These are phyloP conservation scores for Cliona cf. orientalis DNA, from an alignment of 37 sponge, comb jelly and placozoan species.

Conservation along the genomic window DNA sequence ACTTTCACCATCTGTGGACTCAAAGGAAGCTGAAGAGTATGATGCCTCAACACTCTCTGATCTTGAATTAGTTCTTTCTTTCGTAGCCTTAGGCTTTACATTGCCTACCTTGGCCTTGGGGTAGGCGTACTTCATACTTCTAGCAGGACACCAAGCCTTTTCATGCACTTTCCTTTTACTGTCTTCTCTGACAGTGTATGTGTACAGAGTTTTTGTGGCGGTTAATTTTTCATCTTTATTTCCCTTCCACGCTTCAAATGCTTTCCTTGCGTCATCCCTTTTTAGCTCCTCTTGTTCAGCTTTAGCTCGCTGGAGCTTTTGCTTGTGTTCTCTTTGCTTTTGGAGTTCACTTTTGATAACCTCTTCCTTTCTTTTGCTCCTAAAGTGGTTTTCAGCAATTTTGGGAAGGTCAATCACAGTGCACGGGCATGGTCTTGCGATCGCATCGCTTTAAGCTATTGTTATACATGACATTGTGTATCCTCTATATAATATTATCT, in stretches of 20 bases:
- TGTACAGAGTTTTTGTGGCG: constrained; percentile 1
- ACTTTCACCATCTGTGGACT: not conserved
- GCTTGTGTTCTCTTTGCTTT: not conserved
- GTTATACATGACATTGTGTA: too few relatives aligned
- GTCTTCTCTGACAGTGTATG: constrained; percentile 13
- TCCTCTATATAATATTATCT: too few relatives aligned
- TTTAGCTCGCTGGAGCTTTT: not conserved
- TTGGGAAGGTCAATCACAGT: too few relatives aligned
- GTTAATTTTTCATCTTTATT: constrained; percentile 32
- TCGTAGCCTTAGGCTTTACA: not conserved
- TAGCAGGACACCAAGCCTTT: constrained; percentile 74
- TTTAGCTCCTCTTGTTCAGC: constrained; percentile 3
- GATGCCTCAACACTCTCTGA: not conserved
- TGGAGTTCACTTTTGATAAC: constrained; percentile 12
- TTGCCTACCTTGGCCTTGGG: constrained; percentile 2
- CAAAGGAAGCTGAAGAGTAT: not conserved
- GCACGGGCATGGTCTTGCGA: too few relatives aligned
- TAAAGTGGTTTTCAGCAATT: too few relatives aligned
- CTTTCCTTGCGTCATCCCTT: constrained; percentile 19
- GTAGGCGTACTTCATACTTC: constrained; percentile 58
- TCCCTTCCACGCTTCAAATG: constrained; percentile 56
- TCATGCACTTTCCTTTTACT: constrained; percentile 17
- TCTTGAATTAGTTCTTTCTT: not conserved
- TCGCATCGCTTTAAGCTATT: too few relatives aligned
- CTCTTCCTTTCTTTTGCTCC: constrained; percentile 37